Evolutionary conservation across 2,113 vertebrate species (phyloP).

Genomic region (Madoqua kirkii): DNA sequence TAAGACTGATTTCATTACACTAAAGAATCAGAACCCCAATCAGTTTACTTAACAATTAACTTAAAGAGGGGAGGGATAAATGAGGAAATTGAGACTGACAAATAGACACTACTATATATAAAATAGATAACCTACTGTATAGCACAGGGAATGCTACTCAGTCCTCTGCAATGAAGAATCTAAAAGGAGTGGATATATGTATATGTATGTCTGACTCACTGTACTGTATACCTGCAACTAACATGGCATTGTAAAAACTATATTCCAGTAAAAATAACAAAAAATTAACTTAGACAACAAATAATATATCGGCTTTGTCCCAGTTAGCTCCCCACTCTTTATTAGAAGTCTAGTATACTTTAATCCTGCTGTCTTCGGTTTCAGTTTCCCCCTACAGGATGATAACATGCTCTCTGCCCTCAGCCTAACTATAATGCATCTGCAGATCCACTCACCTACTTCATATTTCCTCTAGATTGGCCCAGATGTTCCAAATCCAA

Average conservation of each 20-base stretch:
- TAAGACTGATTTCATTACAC: not conserved
- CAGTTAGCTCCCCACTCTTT: not conserved
- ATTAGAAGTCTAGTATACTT: not conserved
- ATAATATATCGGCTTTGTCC: not conserved
- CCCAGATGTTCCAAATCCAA: not conserved
- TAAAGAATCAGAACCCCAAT: not conserved
- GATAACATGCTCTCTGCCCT: not conserved
- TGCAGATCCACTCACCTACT: not conserved
- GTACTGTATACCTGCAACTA: not conserved
- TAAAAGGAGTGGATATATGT: not conserved
- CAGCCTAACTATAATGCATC: not conserved
- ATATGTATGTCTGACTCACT: not conserved
- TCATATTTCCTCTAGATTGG: not conserved
- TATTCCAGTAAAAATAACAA: not conserved
- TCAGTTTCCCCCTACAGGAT: not conserved
- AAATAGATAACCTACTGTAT: not conserved
- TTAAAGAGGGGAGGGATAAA: not conserved
- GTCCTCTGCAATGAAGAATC: not conserved
- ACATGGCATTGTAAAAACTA: not conserved
- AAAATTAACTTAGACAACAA: not conserved
- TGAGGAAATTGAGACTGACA: not conserved
- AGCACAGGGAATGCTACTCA: not conserved
- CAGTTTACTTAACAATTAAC: not conserved
- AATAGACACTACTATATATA: not conserved
- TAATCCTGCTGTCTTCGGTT: not conserved